phyloP scores from a whole-genome alignment of 30 jellyfish, hydroid and myxozoan genomes.

The Aurelia aurita complex sp. Pacific region DNA sequence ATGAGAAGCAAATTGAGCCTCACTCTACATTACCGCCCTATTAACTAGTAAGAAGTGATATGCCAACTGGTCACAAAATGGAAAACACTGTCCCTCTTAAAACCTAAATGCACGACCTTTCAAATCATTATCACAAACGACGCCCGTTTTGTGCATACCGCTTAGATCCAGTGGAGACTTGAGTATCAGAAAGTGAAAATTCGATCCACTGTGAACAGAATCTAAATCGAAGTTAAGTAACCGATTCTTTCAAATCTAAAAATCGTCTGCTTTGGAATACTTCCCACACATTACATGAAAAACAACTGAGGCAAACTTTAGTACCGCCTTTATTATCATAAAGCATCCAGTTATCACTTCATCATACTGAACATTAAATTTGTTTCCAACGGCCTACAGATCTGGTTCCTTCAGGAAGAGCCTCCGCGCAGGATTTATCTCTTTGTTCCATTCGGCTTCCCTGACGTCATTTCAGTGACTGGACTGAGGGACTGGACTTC shows the following conservation, averaged over 20 bases:
- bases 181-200: slow-evolving; percentile 18
- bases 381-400: no score
- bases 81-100: slow-evolving; percentile 41
- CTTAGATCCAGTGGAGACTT: slow-evolving; percentile 59
- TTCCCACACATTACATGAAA: slow-evolving; percentile 46
- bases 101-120: slow-evolving; percentile 62
- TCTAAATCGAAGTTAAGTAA: neutral
- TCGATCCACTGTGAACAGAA: slow-evolving; percentile 47
- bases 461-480: no score
- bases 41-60: slow-evolving; percentile 23
- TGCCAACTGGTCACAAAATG: neutral
- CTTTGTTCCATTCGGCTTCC: no score
- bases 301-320: slow-evolving; percentile 3
- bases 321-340: slow-evolving; percentile 6
- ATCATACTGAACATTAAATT: neutral
- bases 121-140: slow-evolving; percentile 45
- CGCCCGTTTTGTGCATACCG: slow-evolving; percentile 71
- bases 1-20: slow-evolving; percentile 74
- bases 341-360: slow-evolving; percentile 1
- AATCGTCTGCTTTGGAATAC: slow-evolving; percentile 23
- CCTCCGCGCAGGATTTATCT: no score
- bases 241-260: slow-evolving; percentile 35
- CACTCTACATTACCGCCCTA: slow-evolving; percentile 54
- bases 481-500: no score
- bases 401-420: no score